phyloP scores from a whole-genome alignment of 2,888 invertebrate genomes.

The Synanthedon andrenaeformis region DNA sequence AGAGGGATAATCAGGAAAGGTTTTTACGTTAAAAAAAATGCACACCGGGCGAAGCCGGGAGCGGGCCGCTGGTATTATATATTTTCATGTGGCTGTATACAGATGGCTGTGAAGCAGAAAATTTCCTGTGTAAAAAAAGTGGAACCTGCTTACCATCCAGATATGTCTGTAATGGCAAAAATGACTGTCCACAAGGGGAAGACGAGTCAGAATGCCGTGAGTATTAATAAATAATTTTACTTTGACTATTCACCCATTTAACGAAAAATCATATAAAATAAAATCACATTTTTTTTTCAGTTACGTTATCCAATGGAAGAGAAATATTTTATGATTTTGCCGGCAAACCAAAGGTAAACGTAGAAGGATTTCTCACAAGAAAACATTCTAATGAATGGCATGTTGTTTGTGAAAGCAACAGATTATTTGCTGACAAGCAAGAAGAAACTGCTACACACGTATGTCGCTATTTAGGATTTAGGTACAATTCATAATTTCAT shows the following conservation, averaged over 20 bases:
- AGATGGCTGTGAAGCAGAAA: constrained; percentile 70
- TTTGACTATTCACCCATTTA: not conserved
- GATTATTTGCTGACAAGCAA: constrained; percentile 44
- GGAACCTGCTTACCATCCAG: constrained; percentile 72
- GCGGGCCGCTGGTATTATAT: too few relatives aligned
- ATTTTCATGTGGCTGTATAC: too few relatives aligned
- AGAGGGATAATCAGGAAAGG: too few relatives aligned
- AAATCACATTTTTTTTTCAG: constrained; percentile 48
- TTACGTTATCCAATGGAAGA: constrained; percentile 75
- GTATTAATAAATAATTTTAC: constrained; percentile 20
- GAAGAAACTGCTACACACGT: constrained; percentile 66
- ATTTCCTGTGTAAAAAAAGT: constrained; percentile 75
- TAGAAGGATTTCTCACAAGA: constrained; percentile 74
- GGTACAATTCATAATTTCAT: constrained; percentile 35
- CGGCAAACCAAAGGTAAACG: constrained; percentile 69
- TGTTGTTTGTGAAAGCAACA: constrained; percentile 70
- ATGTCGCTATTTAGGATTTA: constrained; percentile 78
- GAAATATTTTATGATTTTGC: constrained; percentile 71
- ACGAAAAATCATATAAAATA: not conserved
- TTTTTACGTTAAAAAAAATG: too few relatives aligned
- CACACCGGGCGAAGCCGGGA: too few relatives aligned
- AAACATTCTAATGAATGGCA: constrained; percentile 75
- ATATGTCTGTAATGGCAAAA: constrained; percentile 74
- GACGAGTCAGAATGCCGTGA: constrained; percentile 86
- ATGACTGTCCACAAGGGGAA: constrained; percentile 77